Base-by-base conservation (phyloP, 2,888 invertebrate genomes). In the Eucriotettix oculatus region DNA sequence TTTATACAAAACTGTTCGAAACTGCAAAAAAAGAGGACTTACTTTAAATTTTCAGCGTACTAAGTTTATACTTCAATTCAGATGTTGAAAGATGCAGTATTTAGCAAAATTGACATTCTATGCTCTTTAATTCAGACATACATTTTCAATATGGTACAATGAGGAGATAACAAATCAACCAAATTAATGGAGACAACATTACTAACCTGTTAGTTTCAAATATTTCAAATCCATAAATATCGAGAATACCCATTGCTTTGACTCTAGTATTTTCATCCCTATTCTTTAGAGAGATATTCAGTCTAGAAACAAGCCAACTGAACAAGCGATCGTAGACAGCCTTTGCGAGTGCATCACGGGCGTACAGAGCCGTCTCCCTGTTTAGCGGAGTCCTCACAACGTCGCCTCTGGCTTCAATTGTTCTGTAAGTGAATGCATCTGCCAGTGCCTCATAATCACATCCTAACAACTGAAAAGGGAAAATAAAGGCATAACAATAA, bases 201-300 rank as follows among this genome's bases (percentile, higher is more conserved):
- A 52, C 70, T 70, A 68, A 87, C 86, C 88, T 88, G 71, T 95
- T 95, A 66, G 82, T 86, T 58, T 88, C 82, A 76, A 95, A 93
- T 65, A 95, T 91, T 74, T 95, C 94, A 71, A 95, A 95, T 57
- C 94, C 95, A 68, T 95, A 95, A 68, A 95, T 95, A 72, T 95
- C 94, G 65, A 95, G 75, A 66, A 95, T 90, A 1, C 94, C 94
- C 75, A 94, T 90, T 0, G 92, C 86, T 1, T 80, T 79, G 29
- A 83, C 84, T 62, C 77, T 78, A 1, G 76, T 74, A 29, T 29
- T 29, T 9, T 77, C 78, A 54, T 76, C 75, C 16, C 78, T 62
- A 0, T 85, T 80, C 60, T 84, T 81, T 40, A 92, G 74, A 0
- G 90, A 87, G 42, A 79, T 73, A 74, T 94, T 94, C 58, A 94